Evolutionary conservation across 2,888 invertebrate genomes (phyloP).

Genomic region (Seladonia tumulorum): DNA sequence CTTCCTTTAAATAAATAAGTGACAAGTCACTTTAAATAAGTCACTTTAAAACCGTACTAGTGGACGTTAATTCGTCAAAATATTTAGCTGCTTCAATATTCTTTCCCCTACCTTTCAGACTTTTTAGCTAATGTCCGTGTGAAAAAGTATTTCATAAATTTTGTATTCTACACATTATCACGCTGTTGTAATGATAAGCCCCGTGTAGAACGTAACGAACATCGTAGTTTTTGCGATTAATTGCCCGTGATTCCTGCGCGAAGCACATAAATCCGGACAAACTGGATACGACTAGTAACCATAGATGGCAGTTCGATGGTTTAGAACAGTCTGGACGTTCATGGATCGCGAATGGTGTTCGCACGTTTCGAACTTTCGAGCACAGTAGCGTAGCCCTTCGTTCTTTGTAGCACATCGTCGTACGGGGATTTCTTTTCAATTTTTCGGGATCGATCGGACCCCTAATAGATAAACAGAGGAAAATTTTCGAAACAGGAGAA

Average conservation of each 20-base stretch:
- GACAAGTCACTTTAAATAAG: too few relatives aligned
- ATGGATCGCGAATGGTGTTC: constrained; percentile 30
- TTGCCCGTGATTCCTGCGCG: constrained; percentile 53
- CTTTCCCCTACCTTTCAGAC: too few relatives aligned
- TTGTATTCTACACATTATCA: background rate
- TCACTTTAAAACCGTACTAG: too few relatives aligned
- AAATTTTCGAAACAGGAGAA: background rate
- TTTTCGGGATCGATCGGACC: background rate
- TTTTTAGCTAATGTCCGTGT: background rate
- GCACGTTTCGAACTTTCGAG: constrained; percentile 23
- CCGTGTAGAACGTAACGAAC: background rate
- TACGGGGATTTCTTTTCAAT: constrained; percentile 39
- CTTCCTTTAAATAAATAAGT: too few relatives aligned
- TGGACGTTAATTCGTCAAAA: too few relatives aligned
- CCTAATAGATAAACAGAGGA: background rate
- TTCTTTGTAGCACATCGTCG: constrained; percentile 61
- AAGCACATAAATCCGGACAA: constrained; percentile 33
- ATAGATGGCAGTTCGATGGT: constrained; percentile 71
- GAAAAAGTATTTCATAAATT: background rate
- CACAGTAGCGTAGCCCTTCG: constrained; percentile 52
- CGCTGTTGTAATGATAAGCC: background rate
- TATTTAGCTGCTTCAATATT: too few relatives aligned
- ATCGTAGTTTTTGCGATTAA: constrained; percentile 61
- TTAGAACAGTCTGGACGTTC: constrained; percentile 39
- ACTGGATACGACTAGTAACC: constrained; percentile 55